Conservation (phyloP, 2,797 vertebrate genomes). For the Melanotaenia nigrans region DNA sequence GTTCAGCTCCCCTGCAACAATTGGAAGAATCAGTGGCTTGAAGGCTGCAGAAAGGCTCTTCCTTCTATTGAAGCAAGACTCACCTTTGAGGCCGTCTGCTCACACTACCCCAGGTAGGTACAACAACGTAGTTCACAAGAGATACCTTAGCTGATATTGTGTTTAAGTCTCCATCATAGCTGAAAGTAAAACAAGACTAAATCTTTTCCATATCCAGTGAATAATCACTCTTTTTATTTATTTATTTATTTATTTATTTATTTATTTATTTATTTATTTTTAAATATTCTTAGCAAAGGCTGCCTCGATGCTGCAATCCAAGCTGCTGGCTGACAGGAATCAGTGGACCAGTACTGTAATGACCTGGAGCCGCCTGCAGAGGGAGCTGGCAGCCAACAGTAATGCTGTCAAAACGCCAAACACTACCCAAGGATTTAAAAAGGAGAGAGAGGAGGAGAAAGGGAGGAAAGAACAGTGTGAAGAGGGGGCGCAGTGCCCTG, state of each 20-base stretch:
- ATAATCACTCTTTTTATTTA: neutral
- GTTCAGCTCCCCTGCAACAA: constrained; percentile 81
- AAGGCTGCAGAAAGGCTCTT: constrained; percentile 92
- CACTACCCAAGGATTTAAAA: neutral
- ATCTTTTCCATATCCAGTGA: too few relatives aligned
- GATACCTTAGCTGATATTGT: neutral
- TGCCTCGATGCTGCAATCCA: constrained; percentile 77
- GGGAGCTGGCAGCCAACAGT: constrained; percentile 56
- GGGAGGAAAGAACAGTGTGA: constrained; percentile 3
- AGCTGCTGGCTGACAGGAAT: constrained; percentile 74
- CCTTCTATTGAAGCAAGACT: constrained; percentile 83
- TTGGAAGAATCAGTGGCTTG: constrained; percentile 77
- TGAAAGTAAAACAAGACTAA: neutral
- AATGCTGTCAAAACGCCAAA: neutral
- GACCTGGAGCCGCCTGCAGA: constrained; percentile 81
- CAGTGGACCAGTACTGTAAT: constrained; percentile 80
- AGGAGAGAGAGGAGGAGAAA: neutral
- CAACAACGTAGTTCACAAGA: neutral
- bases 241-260: neutral
- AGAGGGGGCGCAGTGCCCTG: constrained; percentile 14
- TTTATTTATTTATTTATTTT: neutral
- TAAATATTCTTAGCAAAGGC: constrained; percentile 36
- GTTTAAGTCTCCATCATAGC: neutral
- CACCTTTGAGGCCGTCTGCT: constrained; percentile 67
- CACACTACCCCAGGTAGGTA: constrained; percentile 76